phyloP scores from a whole-genome alignment of 2,113 vertebrate genomes.

The Chunga burmeisteri region DNA sequence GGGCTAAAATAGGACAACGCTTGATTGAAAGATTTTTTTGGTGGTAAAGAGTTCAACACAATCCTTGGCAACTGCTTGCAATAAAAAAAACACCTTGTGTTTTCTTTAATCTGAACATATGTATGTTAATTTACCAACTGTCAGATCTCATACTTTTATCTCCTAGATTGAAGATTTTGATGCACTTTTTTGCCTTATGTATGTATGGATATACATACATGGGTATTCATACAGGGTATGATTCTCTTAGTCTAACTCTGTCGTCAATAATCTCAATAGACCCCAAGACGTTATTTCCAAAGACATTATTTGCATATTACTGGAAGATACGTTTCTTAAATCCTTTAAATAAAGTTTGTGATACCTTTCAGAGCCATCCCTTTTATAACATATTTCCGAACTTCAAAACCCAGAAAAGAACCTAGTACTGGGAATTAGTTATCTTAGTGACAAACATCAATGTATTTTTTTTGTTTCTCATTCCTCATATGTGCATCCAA shows the following conservation, averaged over 20 bases:
- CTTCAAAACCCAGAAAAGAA: background rate
- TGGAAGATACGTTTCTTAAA: background rate
- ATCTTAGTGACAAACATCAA: background rate
- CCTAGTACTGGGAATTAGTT: background rate
- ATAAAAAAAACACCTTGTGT: background rate
- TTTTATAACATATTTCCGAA: background rate
- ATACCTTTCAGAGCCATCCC: background rate
- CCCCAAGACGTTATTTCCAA: background rate
- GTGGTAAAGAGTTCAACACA: background rate
- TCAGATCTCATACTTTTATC: background rate
- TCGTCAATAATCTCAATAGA: background rate
- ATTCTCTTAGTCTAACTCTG: background rate
- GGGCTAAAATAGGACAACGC: background rate
- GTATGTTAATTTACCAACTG: background rate
- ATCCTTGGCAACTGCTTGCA: background rate
- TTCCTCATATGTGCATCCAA: background rate
- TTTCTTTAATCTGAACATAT: background rate
- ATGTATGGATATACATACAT: background rate
- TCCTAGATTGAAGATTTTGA: background rate
- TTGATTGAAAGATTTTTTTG: background rate
- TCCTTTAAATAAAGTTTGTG: background rate
- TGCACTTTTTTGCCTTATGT: background rate
- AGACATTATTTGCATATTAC: background rate
- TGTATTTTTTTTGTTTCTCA: background rate
- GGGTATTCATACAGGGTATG: accelerated